phyloP scores from a whole-genome alignment of 2,113 vertebrate species.

The Colius striatus region DNA sequence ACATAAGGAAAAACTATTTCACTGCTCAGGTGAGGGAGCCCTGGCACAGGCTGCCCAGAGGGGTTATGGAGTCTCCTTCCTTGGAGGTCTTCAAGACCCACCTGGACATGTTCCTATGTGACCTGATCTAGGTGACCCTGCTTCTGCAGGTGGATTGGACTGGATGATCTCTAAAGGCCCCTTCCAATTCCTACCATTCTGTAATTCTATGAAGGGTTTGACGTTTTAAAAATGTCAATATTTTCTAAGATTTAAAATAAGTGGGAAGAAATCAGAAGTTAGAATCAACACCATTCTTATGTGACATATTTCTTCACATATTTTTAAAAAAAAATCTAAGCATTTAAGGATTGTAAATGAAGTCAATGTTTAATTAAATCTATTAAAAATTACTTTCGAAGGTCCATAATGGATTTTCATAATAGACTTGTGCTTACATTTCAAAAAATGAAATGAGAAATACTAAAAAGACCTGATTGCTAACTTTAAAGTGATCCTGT shows the following conservation, averaged over 20 bases:
- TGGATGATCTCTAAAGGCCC: too few species aligned
- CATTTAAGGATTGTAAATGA: not conserved
- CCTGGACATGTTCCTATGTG: too few species aligned
- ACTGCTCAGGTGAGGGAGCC: too few species aligned
- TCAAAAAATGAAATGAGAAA: not conserved
- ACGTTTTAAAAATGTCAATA: not conserved
- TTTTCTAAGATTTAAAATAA: not conserved
- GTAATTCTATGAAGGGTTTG: not conserved
- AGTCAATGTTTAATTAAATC: not conserved
- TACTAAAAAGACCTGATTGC: too few species aligned
- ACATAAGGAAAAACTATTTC: too few species aligned
- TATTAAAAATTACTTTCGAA: not conserved
- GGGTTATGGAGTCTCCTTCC: too few species aligned
- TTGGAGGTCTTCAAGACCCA: too few species aligned
- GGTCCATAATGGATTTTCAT: not conserved
- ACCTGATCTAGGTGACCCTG: too few species aligned
- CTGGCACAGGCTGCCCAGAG: too few species aligned
- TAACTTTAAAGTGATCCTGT: too few species aligned
- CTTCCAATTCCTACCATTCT: too few species aligned
- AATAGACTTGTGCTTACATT: not conserved
- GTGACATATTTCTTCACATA: not conserved
- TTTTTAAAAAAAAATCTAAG: not conserved
- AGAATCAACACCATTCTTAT: not conserved
- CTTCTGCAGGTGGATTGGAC: too few species aligned
- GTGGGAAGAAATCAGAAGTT: not conserved